Conservation (phyloP, 2,888 invertebrate species). For the Erebia aethiops region DNA sequence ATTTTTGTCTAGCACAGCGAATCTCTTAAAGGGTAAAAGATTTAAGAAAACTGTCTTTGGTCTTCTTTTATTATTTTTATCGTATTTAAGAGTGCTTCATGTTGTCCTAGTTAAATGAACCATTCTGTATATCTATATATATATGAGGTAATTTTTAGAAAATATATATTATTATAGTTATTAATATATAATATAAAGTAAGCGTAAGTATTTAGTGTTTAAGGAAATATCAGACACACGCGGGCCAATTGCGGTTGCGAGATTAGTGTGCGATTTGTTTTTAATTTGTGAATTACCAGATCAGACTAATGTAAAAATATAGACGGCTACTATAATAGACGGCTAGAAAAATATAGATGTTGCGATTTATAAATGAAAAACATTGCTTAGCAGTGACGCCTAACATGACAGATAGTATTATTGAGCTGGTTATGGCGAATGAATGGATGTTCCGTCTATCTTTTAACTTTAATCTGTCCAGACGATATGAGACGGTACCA, state of each 20-base stretch:
- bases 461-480: constrained; percentile 9
- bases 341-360: background rate
- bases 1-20: background rate
- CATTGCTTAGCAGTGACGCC: background rate
- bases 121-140: constrained; percentile 33
- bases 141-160: constrained; percentile 68
- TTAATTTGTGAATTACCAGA: constrained; percentile 42
- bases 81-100: background rate
- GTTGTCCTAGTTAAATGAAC: constrained; percentile 1
- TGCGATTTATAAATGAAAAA: background rate
- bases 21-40: background rate
- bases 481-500: constrained; percentile 50
- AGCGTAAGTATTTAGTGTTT: constrained; percentile 48
- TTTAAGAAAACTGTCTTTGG: background rate
- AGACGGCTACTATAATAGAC: background rate
- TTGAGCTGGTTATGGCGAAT: background rate
- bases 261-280: constrained; percentile 44
- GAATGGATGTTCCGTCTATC: background rate
- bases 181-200: constrained; percentile 48
- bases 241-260: constrained; percentile 78
- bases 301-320: constrained; percentile 41
- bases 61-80: background rate
- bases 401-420: background rate
- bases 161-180: constrained; percentile 57
- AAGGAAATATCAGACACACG: constrained; percentile 67